Base-by-base conservation (phyloP, 2,797 vertebrate genomes). In the Dromococcyx pavoninus region DNA sequence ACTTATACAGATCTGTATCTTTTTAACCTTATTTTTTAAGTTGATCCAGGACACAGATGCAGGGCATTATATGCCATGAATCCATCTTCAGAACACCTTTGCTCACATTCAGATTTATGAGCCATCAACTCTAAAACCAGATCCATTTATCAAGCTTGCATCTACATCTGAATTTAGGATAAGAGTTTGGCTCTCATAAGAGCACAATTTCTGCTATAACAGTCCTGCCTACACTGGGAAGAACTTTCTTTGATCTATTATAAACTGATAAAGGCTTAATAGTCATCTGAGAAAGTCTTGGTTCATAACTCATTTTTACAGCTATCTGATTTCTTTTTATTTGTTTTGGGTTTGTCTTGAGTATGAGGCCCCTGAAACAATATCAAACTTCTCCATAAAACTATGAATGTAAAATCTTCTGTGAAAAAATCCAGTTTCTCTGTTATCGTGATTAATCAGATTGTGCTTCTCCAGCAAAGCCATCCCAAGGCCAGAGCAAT, bases 271-370 rank as follows among this genome's bases (percentile, higher is more conserved):
- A 71, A 91, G 79, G 65, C 71, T 93, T 91, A 95, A 81, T 88
- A 91, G 66, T 44, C 77, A 66, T 88, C 44, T 69, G 62, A 86
- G 74, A 84, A 94, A 88, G 30, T 46, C 73, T 81, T 86, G 60
- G 46, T 53, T 91, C 77, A 51, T 94, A 95, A 94, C 35, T 90
- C 88, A 74, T 64, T 95, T 95, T 95, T 94, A 94, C 88, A 84
- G 54, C 76, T 92, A 69, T 94, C 53, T 86, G 66, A 83, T 86
- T 75, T 75, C 62, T 88, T 93, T 93, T 93, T 56, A 85, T 94
- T 95, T 94, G 41, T n/a, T 93, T 86, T 21, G 32, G 32, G 64
- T 90, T 93, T 96, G 57, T 90, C 51, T 78, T 66, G 57, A 66
- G 32, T 77, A 86, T n/a, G 70, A 92, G 87, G 41, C 60, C 79